Base-by-base conservation (phyloP, 2,113 vertebrate species). In the Leptobrachium ailaonicum region DNA sequence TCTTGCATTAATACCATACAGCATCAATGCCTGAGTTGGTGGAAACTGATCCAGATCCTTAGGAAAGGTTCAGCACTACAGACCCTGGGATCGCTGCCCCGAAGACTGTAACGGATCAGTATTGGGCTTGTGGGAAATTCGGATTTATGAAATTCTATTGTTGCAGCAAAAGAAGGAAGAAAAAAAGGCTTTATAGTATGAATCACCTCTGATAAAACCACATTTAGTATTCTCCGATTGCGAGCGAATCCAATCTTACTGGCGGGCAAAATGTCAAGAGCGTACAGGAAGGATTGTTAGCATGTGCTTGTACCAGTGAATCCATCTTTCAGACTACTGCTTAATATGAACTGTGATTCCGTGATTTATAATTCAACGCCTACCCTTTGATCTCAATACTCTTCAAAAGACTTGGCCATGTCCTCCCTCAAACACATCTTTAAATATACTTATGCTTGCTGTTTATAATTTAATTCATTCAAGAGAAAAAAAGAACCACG, bases 271-370 rank as follows among this genome's bases (percentile, higher is more conserved):
- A 63, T 2, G 8, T 62, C 11, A 10, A 60, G 10, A 60, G 8
- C 4, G 43, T 62, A 32, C 67, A 62, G 42, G 45, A 5, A 44
- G 43, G 32, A 50, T 41, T 63, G 76, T 71, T 62, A 56, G 44
- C 41, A 73, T 43, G 32, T 66, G 45, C 53, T 72, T 47, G n/a
- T 53, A 66, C 2, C 62, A 54, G 69, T 66, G 69, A 79, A 73
- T 73, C 40, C 2, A 14, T 73, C 62, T 77, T 62, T 50, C 43
- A 64, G 40, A 71, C 79, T 41, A 41, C 79, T 82, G 75, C 69
- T 77, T 83, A 73, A 72, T 77, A 77, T 81, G 67, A 82, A 68
- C 43, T 73, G 77, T 66, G 32, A 73, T 73, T 54, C 40, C 45
- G 12, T 66, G 60, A 79, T 79, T 54, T 73, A 79, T 79, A 73